Evolutionary conservation across 2,888 invertebrate species (phyloP).

Genomic region (Cantharis lateralis): DNA sequence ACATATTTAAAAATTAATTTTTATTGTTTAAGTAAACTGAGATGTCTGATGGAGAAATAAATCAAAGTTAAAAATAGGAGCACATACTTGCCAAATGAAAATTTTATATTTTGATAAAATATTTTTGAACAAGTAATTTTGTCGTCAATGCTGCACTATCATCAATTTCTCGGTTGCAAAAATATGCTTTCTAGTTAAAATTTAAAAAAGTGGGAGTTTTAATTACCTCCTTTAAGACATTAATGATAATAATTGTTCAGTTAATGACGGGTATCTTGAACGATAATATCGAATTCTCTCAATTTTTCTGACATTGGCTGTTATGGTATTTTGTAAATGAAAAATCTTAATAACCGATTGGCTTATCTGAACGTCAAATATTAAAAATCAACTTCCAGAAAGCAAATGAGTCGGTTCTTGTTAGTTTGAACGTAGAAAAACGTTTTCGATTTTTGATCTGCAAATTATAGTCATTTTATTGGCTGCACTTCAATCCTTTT

Average conservation of each 20-base stretch:
- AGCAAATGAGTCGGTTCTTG: constrained; percentile 14
- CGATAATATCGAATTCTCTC: background rate
- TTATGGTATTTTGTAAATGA: background rate
- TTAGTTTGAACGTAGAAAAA: constrained; percentile 4
- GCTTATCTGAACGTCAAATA: constrained; percentile 8
- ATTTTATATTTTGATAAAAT: background rate
- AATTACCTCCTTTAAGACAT: background rate
- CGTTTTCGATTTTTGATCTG: constrained; percentile 31
- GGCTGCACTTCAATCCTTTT: constrained; percentile 40
- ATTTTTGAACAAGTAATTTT: background rate
- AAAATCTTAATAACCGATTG: constrained; percentile 20
- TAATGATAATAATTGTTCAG: background rate
- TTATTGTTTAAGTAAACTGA: background rate
- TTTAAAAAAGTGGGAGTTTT: background rate
- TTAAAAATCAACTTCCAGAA: background rate
- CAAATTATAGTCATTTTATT: constrained; percentile 38
- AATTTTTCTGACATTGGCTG: background rate
- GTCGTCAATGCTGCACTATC: background rate
- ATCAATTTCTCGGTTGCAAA: background rate
- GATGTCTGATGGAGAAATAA: background rate
- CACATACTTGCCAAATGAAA: background rate
- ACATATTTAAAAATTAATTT: background rate
- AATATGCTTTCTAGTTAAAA: background rate
- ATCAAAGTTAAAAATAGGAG: background rate
- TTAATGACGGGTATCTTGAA: background rate